phyloP scores from a whole-genome alignment of 2,797 vertebrate species.

The Octomys mimax region DNA sequence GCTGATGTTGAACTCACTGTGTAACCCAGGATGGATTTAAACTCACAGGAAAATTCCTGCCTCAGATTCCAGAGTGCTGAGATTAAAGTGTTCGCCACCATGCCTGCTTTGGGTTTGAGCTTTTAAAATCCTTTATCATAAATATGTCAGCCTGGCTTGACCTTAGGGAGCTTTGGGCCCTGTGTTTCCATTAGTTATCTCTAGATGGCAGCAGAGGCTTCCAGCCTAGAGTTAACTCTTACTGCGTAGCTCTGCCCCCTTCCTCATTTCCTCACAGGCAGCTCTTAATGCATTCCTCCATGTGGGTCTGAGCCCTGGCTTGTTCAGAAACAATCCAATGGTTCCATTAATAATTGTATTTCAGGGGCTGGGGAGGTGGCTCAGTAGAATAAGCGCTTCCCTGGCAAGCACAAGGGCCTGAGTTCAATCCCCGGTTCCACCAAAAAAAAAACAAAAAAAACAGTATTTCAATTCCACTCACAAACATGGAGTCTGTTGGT shows the following conservation, averaged over 20 bases:
- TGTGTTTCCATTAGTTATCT: not conserved
- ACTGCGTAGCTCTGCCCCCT: not conserved
- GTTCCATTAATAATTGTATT: not conserved
- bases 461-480: not conserved
- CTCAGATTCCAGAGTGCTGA: not conserved
- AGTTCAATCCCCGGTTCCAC: no score
- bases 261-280: not conserved
- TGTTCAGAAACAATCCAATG: not conserved
- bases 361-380: no score
- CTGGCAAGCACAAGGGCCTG: no score
- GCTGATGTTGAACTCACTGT: not conserved
- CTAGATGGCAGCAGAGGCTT: conserved; percentile 70
- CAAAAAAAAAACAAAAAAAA: no score
- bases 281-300: not conserved
- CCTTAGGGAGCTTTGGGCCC: not conserved
- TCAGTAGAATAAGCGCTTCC: no score
- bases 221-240: not conserved
- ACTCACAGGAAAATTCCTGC: not conserved
- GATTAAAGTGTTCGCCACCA: not conserved
- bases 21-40: not conserved
- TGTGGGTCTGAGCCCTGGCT: not conserved
- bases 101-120: not conserved
- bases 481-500: not conserved
- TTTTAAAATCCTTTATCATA: conserved; percentile 25
- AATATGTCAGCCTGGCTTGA: not conserved